phyloP scores from a whole-genome alignment of 2,797 vertebrate species.

The Mycteria americana region DNA sequence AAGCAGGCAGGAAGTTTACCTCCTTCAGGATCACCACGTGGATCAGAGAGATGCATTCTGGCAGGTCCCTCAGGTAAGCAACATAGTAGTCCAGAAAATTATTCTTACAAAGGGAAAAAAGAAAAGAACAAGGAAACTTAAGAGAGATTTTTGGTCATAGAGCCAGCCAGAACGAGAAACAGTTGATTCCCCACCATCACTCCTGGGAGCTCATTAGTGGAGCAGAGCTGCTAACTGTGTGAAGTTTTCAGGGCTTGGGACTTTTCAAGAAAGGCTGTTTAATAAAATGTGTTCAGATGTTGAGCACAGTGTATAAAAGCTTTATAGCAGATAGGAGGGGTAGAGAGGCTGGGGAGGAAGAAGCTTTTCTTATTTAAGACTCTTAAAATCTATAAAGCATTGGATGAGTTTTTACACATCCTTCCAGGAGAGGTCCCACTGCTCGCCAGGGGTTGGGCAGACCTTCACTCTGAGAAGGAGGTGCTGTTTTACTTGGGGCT shows the following conservation, averaged over 20 bases:
- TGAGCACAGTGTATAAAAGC: background rate
- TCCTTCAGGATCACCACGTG: constrained; percentile 83
- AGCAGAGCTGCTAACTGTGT: background rate
- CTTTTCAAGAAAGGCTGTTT: background rate
- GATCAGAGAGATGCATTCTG: constrained; percentile 90
- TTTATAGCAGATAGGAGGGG: background rate
- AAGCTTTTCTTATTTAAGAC: background rate
- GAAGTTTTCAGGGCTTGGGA: background rate
- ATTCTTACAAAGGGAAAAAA: constrained; percentile 75
- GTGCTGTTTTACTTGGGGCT: background rate
- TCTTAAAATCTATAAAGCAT: background rate
- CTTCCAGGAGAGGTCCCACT: background rate
- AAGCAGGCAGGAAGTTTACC: constrained; percentile 51
- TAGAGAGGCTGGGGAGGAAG: background rate
- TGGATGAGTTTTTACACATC: background rate
- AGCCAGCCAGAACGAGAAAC: background rate
- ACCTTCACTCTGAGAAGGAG: background rate
- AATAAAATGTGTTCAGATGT: background rate
- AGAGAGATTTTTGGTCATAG: background rate
- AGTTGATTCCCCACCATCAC: background rate
- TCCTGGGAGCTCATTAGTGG: background rate
- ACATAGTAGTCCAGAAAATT: constrained; percentile 95
- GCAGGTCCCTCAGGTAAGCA: constrained; percentile 93
- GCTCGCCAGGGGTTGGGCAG: background rate
- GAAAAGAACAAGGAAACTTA: background rate